These are phyloP conservation scores for Rhamphomyia laevipes DNA, from an alignment of 2,888 invertebrate genomes.

Conservation along the genomic window DNA sequence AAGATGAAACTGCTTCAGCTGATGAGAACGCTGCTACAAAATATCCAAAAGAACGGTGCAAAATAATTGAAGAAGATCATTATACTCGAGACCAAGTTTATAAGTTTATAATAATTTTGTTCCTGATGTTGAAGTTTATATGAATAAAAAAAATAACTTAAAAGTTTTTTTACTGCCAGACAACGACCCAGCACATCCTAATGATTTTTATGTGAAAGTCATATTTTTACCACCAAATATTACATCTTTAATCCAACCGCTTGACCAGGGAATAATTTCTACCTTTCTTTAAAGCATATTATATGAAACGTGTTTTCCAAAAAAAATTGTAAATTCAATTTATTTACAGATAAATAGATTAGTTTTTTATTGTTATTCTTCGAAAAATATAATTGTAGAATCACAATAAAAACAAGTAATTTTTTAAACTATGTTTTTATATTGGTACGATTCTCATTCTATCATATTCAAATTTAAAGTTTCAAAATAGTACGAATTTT, in stretches of 20 bases:
- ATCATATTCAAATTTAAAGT: too few species aligned
- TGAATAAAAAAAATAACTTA: not conserved
- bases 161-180: not conserved
- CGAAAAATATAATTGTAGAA: too few species aligned
- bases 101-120: slow-evolving; percentile 11
- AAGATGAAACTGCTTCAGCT: slow-evolving; percentile 16
- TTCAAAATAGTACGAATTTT: too few species aligned
- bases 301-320: not conserved
- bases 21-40: slow-evolving; percentile 15
- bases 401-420: too few species aligned
- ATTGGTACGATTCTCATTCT: too few species aligned
- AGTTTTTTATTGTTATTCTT: too few species aligned
- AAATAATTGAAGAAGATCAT: slow-evolving; percentile 18
- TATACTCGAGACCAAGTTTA: slow-evolving; percentile 21
- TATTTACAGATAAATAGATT: too few species aligned
- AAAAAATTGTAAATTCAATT: too few species aligned
- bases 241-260: not conserved
- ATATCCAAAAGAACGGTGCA: slow-evolving; percentile 12
- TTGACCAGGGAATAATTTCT: slow-evolving; percentile 1
- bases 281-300: slow-evolving; percentile 1
- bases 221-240: not conserved
- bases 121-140: not conserved
- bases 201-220: not conserved
- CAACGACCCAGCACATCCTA: not conserved
- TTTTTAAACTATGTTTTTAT: too few species aligned